Base-by-base conservation (phyloP, 2,888 invertebrate species). In the Reticulitermes lucifugus region DNA sequence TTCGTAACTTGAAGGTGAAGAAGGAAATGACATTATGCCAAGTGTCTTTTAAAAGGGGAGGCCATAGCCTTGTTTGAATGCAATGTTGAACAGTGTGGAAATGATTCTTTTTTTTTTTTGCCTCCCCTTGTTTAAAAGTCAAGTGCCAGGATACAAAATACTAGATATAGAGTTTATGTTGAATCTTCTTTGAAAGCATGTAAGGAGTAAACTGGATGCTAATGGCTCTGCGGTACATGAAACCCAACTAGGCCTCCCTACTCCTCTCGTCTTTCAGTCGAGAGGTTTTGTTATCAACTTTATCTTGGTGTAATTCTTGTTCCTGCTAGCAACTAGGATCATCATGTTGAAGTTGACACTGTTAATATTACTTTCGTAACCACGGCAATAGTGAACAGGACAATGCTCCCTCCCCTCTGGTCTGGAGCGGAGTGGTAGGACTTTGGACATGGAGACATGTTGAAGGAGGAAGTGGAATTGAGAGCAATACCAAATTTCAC, bases 271-370 rank as follows among this genome's bases (percentile, higher is more conserved):
- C 35, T 70, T 81, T 81, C 43, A 81, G 70, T 71, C 84, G 71
- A 79, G 84, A 86, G 83, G 84, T 86, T 88, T 88, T 88, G 87
- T 88, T 87, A 87, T 86, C 79, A 85, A 86, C 87, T 86, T 87
- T 87, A n/a, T 87, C 87, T 87, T 87, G 88, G 87, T 87, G 87
- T 88, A 87, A 85, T 88, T 87, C 87, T 86, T 86, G 87, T 87
- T 87, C 87, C 87, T 87, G 86, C 83, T 87, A 87, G 87, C 75
- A 83, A 75, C 83, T 87, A 87, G 87, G 85, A 85, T 86, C 86
- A 86, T 86, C 86, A 86, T 85, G 87, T 87, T 87, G 86, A 86
- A 87, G 86, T 87, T 87, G 84, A 86, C 86, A 87, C 84, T 87
- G 87, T 87, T 87, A 85, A 77, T 85, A 83, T 77, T 79, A 79